A percentile compares a stretch with the other conserved stretches of the same genome.
These are phyloP conservation scores for Melieria crassipennis DNA, from an alignment of 2,888 invertebrate species.

Conservation along the genomic window DNA sequence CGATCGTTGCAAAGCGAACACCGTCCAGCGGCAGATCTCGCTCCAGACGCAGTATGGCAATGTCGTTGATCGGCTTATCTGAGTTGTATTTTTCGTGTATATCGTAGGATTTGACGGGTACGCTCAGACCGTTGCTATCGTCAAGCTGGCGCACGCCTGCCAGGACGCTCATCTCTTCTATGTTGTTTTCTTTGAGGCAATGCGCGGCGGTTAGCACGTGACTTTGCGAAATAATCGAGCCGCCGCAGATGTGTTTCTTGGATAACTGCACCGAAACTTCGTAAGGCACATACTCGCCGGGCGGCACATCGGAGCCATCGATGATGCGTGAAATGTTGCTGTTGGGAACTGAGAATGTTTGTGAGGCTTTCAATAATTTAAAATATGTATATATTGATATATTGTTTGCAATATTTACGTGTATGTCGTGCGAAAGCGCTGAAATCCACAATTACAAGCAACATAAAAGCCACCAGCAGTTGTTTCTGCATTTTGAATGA, in stretches of 20 bases:
- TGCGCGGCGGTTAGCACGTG: conserved; percentile 63
- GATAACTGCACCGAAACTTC: conserved; percentile 61
- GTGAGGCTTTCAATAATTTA: background rate
- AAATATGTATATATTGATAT: too few relatives aligned
- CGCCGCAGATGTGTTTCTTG: conserved; percentile 60
- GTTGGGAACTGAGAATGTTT: conserved; percentile 2
- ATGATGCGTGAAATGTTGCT: conserved; percentile 50
- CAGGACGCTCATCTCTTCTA: conserved; percentile 50
- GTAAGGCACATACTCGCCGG: conserved; percentile 56
- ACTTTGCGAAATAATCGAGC: conserved; percentile 57
- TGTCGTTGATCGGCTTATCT: conserved; percentile 62
- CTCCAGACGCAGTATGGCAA: conserved; percentile 56
- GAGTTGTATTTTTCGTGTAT: conserved; percentile 64
- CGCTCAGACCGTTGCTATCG: conserved; percentile 47
- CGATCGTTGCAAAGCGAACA: conserved; percentile 62
- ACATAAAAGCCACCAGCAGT: too few relatives aligned
- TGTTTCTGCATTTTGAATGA: too few relatives aligned
- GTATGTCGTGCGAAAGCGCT: too few relatives aligned
- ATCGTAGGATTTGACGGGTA: conserved; percentile 47
- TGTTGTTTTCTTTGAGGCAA: conserved; percentile 55
- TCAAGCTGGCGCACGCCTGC: conserved; percentile 55
- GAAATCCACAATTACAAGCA: too few relatives aligned
- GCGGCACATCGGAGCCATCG: conserved; percentile 55
- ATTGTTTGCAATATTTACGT: too few relatives aligned
- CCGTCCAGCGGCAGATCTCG: conserved; percentile 53